These are phyloP conservation scores for Sitta europaea DNA, from an alignment of 2,113 vertebrate genomes.

Conservation along the genomic window DNA sequence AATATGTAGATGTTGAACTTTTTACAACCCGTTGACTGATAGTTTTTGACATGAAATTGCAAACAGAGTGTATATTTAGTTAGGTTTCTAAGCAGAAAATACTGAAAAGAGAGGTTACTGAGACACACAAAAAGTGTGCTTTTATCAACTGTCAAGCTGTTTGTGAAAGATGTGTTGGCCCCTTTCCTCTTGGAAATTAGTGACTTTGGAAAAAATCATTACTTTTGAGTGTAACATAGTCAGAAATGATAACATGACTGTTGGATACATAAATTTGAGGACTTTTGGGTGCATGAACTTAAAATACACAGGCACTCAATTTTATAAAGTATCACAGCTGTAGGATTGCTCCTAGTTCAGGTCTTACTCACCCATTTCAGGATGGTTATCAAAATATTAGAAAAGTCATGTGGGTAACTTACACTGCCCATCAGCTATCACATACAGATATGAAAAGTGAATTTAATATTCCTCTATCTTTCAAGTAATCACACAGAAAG, in stretches of 20 bases:
- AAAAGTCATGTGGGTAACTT: background rate
- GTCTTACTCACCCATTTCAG: background rate
- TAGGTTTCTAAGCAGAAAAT: background rate
- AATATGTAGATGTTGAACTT: slow-evolving; percentile 46
- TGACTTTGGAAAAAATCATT: background rate
- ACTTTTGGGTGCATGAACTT: background rate
- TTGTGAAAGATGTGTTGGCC: background rate
- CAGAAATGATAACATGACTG: background rate
- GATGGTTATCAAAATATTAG: background rate
- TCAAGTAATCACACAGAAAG: background rate
- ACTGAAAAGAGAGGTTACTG: background rate
- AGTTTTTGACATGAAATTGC: background rate
- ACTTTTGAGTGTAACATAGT: background rate
- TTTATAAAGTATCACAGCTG: background rate
- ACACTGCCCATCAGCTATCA: background rate
- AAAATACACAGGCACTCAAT: background rate
- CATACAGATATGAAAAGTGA: background rate
- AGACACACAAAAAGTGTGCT: background rate
- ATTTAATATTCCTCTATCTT: background rate
- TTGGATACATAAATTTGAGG: background rate
- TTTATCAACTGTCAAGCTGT: background rate
- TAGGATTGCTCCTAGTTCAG: background rate
- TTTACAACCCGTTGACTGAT: slow-evolving; percentile 15
- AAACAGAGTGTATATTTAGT: slow-evolving; percentile 13
- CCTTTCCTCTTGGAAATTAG: background rate